These are phyloP conservation scores for Ploceus nigricollis DNA, from an alignment of 2,113 vertebrate genomes.

Conservation along the genomic window DNA sequence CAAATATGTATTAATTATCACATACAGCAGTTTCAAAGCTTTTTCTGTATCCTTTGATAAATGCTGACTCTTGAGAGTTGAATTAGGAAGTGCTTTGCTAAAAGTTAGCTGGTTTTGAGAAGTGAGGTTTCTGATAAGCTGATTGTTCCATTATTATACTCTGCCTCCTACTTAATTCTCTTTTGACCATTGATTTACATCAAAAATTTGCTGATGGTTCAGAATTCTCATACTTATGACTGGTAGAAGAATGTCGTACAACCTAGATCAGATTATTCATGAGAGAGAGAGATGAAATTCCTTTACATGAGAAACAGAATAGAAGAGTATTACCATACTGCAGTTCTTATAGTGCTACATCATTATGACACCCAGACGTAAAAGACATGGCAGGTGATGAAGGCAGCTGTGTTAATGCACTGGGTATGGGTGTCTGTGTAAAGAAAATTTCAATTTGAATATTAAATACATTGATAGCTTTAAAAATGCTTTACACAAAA, in stretches of 20 bases:
- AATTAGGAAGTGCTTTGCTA: background rate
- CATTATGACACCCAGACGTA: background rate
- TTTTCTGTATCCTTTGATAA: constrained; percentile 37
- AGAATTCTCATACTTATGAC: constrained; percentile 33
- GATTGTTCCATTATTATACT: background rate
- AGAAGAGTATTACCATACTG: background rate
- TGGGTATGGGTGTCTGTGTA: background rate
- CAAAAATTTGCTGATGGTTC: constrained; percentile 60
- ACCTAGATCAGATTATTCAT: constrained; percentile 53
- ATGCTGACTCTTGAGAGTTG: background rate
- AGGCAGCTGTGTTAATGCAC: background rate
- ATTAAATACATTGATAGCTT: background rate
- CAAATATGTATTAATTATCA: background rate
- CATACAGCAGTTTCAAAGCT: background rate
- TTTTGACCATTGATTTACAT: constrained; percentile 51
- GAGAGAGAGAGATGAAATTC: constrained; percentile 19
- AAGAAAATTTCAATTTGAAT: background rate
- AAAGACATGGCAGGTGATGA: background rate
- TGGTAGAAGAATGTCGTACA: constrained; percentile 45
- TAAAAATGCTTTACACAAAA: background rate
- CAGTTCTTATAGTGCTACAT: background rate
- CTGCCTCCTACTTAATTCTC: constrained; percentile 3
- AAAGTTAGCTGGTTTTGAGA: constrained; percentile 29
- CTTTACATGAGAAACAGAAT: constrained; percentile 13
- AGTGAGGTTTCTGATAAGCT: constrained; percentile 31